Conservation (phyloP, 2,113 vertebrate species). For the Todiramphus chloris region DNA sequence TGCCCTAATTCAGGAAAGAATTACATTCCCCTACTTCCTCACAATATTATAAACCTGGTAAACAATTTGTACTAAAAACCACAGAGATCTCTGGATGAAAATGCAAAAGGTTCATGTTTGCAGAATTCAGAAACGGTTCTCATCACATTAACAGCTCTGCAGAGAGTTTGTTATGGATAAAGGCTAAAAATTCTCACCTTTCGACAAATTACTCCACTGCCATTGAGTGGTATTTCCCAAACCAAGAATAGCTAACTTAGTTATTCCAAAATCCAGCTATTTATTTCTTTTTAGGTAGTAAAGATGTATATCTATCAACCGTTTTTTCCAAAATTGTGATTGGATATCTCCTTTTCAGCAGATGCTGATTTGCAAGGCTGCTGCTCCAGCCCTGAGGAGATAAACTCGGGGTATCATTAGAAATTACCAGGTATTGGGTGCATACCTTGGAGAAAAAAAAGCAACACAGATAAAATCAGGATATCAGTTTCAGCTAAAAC, state of each 20-base stretch:
- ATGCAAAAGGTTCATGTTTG: not conserved
- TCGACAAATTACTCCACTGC: not conserved
- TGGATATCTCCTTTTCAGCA: not conserved
- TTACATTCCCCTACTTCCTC: not conserved
- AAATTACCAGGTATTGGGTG: not conserved
- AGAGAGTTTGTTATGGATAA: not conserved
- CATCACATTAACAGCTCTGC: not conserved
- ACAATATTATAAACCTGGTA: not conserved
- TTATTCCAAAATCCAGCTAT: not conserved
- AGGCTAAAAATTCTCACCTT: not conserved
- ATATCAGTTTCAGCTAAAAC: conserved; percentile 20
- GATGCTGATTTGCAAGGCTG: not conserved
- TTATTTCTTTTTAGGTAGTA: not conserved
- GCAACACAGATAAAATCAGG: conserved; percentile 3
- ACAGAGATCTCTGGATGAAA: not conserved
- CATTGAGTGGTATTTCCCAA: not conserved
- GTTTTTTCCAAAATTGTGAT: not conserved
- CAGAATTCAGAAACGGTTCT: not conserved
- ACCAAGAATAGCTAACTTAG: not conserved
- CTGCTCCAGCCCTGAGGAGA: not conserved
- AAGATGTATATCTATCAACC: not conserved
- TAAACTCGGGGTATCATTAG: conserved; percentile 3
- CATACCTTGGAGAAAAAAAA: conserved; percentile 44
- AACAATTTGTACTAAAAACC: not conserved
- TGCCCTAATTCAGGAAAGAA: not conserved